Base-by-base conservation (phyloP, 2,797 vertebrate genomes). In the Acipenser transmontanus region DNA sequence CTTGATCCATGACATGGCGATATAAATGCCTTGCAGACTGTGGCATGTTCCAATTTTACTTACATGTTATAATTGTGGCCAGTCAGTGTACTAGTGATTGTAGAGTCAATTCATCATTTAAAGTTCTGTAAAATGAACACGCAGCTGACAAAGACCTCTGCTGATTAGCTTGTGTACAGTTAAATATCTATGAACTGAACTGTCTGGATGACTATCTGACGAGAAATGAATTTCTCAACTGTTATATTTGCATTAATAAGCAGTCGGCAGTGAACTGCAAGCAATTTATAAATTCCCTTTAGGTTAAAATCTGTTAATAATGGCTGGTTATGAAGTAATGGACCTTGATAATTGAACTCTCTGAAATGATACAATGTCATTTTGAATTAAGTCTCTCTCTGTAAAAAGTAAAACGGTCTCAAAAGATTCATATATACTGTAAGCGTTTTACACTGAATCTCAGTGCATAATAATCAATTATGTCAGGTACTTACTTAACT, bases 131-230 rank as follows among this genome's bases (percentile, higher is more conserved):
- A 85, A 87, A 84, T 71, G 80, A 77, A 73, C 73, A 79, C 80
- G 75, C 57, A 84, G 81, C 83, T 83, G 83, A 86, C 84, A 85
- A 70, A 67, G 54, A 57, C 49, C 54, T 82, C 77, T 81, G 84
- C 85, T 81, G 87, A 76, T 84, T 79, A 81, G 77, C 76, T 81
- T 61, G 77, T 87, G 82, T 87, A 34, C 34, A 34, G 34, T 34
- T 34, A 34, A 34, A 1, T 34, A 89, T 88, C 88, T 80, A 79
- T 73, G 72, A 73, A 82, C 82, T 82, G 88, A 89, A 89, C 88
- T 86, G 14, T 68, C 68, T 60, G 70, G 74, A 79, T 83, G 80
- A 79, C 72, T 75, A 82, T 75, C 77, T 73, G 71, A 75, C 70
- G 68, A 72, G 78, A 71, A 62, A 49, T 73, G 76, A 76, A 69